Base-by-base conservation (phyloP, 2,113 vertebrate species). In the Eublepharis macularius region DNA sequence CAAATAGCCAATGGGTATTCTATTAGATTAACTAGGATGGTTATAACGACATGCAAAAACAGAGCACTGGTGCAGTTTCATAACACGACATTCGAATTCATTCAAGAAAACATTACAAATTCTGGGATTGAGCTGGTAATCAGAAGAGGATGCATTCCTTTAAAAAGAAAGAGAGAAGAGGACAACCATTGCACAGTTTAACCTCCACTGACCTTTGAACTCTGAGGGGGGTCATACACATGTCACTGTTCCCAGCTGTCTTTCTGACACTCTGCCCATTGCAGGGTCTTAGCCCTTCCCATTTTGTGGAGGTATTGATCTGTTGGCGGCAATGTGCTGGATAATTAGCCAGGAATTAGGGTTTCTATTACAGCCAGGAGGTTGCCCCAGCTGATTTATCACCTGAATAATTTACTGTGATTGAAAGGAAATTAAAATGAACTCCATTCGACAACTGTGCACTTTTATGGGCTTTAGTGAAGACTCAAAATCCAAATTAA, bases 351-450 rank as follows among this genome's bases (percentile, higher is more conserved):
- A 97, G 96, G 96, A 97, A 97, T 97, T 97, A 97, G 97, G 96
- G 96, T 97, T 96, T 96, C 97, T 96, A 97, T 97, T 97, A 97
- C 96, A 96, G 96, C 94, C 95, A 96, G 96, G 96, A 97, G 95
- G 96, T 96, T 96, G 96, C 96, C 96, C 96, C 96, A 96, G 95
- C 97, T 99, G 98, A 99, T 99, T 98, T 98, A 99, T 98, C 97
- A 97, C 97, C 96, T 97, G 97, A 97, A 97, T 98, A 99, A 99
- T 98, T 97, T 97, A 97, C 98, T 97, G 97, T 98, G 98, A 98
- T 99, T 98, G 98, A 99, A 97, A 97, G 97, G 97, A 98, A 98
- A 98, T 99, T 99, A 97, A 98, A 98, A 99, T 98, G 98, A 99
- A 99, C 98, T 97, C 97, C 96, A 97, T 97, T 97, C 97, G 98